phyloP scores from a whole-genome alignment of 2,113 vertebrate species.

The Dasypus novemcinctus region DNA sequence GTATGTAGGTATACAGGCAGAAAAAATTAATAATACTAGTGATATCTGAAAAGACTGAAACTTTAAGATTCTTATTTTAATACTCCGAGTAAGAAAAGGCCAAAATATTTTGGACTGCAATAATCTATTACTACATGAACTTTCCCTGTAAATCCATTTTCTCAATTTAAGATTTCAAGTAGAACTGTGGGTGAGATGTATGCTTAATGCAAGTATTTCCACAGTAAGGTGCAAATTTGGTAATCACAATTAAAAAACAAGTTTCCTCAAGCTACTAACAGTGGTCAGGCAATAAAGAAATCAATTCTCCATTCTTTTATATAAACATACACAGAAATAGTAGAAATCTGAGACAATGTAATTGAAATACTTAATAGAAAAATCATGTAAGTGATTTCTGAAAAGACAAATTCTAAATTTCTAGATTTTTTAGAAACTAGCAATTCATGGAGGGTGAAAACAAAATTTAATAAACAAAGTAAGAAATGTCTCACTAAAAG shows the following conservation, averaged over 20 bases:
- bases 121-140: not conserved
- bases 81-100: not conserved
- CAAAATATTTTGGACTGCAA: not conserved
- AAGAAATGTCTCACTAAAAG: too few species aligned
- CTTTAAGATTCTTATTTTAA: not conserved
- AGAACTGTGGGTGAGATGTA: too few species aligned
- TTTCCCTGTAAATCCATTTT: too few species aligned
- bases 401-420: too few species aligned
- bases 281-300: not conserved
- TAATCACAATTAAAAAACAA: too few species aligned
- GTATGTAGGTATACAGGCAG: too few species aligned
- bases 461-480: not conserved
- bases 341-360: not conserved
- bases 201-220: not conserved
- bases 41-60: too few species aligned
- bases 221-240: not conserved
- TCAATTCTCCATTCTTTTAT: not conserved
- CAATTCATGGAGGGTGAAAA: not conserved
- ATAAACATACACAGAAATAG: not conserved
- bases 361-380: not conserved
- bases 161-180: too few species aligned
- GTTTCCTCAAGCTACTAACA: rapidly evolving
- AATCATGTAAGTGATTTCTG: not conserved
- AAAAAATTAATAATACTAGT: too few species aligned
- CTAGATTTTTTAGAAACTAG: not conserved